phyloP scores from a whole-genome alignment of 30 jellyfish, hydroid and myxozoan species.

The Mastigias papua region DNA sequence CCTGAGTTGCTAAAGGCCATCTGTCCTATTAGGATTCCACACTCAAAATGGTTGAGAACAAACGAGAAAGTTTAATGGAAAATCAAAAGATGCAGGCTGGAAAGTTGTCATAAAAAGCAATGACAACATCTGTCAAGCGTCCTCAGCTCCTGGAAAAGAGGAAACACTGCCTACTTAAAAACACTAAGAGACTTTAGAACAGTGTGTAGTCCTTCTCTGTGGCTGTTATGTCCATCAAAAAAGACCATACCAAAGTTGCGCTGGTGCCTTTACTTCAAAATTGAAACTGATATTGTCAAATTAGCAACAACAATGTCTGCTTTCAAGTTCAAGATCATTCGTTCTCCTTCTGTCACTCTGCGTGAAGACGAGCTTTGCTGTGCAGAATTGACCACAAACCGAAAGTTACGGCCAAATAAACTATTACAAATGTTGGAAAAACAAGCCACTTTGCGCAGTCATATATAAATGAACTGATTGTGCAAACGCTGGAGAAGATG shows the following conservation, averaged over 20 bases:
- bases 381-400: constrained; percentile 7
- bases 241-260: constrained; percentile 4
- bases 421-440: too few relatives aligned
- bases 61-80: constrained; percentile 25
- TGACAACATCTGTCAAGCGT: background rate
- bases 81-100: constrained; percentile 12
- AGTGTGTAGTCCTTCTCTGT: background rate
- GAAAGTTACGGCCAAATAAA: constrained; percentile 3
- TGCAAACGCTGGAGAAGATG: too few relatives aligned
- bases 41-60: constrained; percentile 18
- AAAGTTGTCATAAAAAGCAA: background rate
- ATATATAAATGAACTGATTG: too few relatives aligned
- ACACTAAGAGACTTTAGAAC: background rate
- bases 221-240: background rate
- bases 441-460: too few relatives aligned
- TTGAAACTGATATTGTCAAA: background rate
- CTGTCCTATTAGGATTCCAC: constrained; percentile 10
- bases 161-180: constrained; percentile 6
- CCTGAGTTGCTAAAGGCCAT: background rate
- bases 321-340: constrained; percentile 8
- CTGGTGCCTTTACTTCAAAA: constrained; percentile 7
- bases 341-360: background rate
- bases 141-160: background rate
- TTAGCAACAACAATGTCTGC: constrained; percentile 17
- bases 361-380: background rate